Evolutionary conservation across 30 jellyfish, hydroid and myxozoan species (phyloP), one percentile per base, ranked within the genome.

Genomic region (Pseudorhiza aurosa): DNA sequence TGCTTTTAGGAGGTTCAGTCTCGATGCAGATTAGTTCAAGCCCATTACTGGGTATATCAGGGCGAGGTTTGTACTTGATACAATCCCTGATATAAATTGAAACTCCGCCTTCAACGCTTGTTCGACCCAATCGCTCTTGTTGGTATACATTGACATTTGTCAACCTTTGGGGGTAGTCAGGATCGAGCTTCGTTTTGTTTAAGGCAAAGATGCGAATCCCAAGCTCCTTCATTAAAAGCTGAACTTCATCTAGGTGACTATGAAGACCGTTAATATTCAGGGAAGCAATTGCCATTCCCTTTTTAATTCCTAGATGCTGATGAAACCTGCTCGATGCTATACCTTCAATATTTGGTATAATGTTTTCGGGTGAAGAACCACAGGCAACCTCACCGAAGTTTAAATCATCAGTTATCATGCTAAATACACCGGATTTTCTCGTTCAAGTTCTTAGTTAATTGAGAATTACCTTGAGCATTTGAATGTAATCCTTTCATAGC

Each of bases 221-320:
- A 2, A 39, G 49, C 29, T 65, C 21, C 2, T 25, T 65, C n/a
- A 35, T 11, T 35, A 65, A 26, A 19, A 65, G 57, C 21, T 18
- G 35, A 36, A 65, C 80, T 37, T 65, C 80, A 65, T 65, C 80
- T 10, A 62, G 76, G 55, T 62, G 76, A 33, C 76, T 62, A 62
- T 55, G 55, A 5, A 62, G 25, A 62, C 76, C 76, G 17, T 62
- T 62, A 9, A 62, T 55, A 30, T 62, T 62, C 36, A 46, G 60
- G 60, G 60, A 0, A 24, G 60, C 60, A 46, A 46, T 46, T 27
- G 60, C 60, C 60, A 46, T 11, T 11, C 60, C 19, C 19, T 46
- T 46, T 37, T 58, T 76, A 58, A 4, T 56, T 45, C 88, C 88
- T 55, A 60, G 4, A 55, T 55, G 88, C 88, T 35, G 80, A 76